phyloP scores from a whole-genome alignment of 2,888 invertebrate species.

The Hydropsyche betteni region DNA sequence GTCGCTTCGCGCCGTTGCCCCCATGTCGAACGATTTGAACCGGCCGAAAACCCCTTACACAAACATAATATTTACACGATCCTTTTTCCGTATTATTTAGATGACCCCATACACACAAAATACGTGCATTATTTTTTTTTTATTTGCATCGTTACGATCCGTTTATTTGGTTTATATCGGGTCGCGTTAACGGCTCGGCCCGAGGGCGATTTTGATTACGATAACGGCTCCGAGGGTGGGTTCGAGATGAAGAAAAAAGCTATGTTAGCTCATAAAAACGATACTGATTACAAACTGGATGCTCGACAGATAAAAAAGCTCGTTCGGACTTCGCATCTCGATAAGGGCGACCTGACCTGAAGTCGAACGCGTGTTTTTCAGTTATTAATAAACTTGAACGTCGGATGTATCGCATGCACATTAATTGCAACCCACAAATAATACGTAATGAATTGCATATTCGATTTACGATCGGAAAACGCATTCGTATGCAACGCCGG shows the following conservation, averaged over 20 bases:
- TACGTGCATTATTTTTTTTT: neutral
- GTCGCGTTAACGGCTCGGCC: constrained; percentile 20
- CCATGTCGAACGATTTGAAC: constrained; percentile 36
- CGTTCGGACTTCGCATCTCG: constrained; percentile 17
- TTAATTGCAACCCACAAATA: constrained; percentile 39
- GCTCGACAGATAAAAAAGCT: constrained; percentile 21
- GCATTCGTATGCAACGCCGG: constrained; percentile 44
- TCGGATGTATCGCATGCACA: constrained; percentile 31
- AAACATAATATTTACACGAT: neutral
- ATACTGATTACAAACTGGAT: constrained; percentile 38
- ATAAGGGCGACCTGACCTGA: neutral
- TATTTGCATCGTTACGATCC: constrained; percentile 12
- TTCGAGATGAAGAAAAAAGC: constrained; percentile 13
- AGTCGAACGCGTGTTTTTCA: no score
- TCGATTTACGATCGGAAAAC: constrained; percentile 41
- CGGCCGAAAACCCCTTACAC: neutral
- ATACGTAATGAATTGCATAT: constrained; percentile 46
- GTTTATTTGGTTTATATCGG: constrained; percentile 5
- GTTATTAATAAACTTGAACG: neutral
- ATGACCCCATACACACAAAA: no score
- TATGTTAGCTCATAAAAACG: constrained; percentile 30
- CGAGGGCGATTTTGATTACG: constrained; percentile 30
- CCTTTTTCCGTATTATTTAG: neutral
- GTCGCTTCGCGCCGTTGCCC: constrained; percentile 36
- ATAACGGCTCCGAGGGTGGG: constrained; percentile 9